phyloP scores from a whole-genome alignment of 2,888 invertebrate species.

The Idaea dimidiata region DNA sequence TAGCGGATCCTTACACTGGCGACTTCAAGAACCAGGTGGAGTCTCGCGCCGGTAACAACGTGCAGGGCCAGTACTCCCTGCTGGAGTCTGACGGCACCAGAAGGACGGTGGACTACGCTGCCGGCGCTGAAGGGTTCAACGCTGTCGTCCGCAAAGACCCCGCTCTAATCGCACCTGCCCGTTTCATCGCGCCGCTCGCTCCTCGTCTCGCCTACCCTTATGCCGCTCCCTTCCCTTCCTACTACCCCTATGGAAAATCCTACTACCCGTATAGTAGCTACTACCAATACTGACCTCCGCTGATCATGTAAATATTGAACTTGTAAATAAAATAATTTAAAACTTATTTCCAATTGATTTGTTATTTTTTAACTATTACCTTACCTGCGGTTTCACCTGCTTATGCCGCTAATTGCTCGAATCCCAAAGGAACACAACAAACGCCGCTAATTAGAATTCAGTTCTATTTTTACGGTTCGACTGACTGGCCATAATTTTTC shows the following conservation, averaged over 20 bases:
- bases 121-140: constrained; percentile 76
- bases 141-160: constrained; percentile 76
- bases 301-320: constrained; percentile 15
- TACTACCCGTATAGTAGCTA: constrained; percentile 33
- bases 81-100: too few species aligned
- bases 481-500: too few species aligned
- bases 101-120: constrained; percentile 77
- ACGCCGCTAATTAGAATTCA: too few species aligned
- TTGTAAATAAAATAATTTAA: constrained; percentile 21
- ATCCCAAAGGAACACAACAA: too few species aligned
- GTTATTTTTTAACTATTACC: too few species aligned
- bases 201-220: constrained; percentile 25
- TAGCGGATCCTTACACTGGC: constrained; percentile 74
- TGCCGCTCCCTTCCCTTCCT: constrained; percentile 22
- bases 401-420: too few species aligned
- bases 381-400: too few species aligned
- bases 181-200: constrained; percentile 25
- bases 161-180: constrained; percentile 42
- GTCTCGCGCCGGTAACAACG: too few species aligned
- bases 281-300: constrained; percentile 28
- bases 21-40: too few species aligned
- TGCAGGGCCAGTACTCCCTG: too few species aligned
- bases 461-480: too few species aligned
- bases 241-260: constrained; percentile 20
- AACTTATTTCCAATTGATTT: too few species aligned